These are phyloP conservation scores for Psittacula cyanocephala DNA, from an alignment of 2,113 vertebrate species.

Conservation along the genomic window DNA sequence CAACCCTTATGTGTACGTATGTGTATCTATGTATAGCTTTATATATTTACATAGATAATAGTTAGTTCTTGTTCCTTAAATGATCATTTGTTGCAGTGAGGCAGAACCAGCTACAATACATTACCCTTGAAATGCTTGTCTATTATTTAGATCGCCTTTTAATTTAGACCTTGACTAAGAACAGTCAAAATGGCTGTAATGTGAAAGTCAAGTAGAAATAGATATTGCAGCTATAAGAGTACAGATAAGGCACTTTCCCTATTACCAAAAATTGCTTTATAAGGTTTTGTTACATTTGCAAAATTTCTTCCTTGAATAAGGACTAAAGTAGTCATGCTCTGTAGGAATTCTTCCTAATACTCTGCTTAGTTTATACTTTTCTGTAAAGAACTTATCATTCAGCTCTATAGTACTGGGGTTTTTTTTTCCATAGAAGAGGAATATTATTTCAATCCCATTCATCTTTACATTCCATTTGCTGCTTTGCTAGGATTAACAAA, in stretches of 20 bases:
- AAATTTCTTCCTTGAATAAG: neutral
- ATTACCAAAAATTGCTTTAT: neutral
- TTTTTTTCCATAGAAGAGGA: neutral
- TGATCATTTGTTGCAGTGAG: neutral
- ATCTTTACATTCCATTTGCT: slow-evolving; percentile 11
- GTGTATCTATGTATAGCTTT: neutral
- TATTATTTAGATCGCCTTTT: neutral
- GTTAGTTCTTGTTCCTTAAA: neutral
- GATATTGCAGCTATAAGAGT: neutral
- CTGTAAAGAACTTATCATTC: neutral
- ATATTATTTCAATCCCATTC: neutral
- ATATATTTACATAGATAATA: neutral
- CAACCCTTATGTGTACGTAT: neutral
- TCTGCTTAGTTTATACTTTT: neutral
- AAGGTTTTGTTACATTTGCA: neutral
- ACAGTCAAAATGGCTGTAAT: neutral
- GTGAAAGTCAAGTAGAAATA: neutral
- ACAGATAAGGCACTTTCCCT: neutral
- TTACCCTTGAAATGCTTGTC: neutral
- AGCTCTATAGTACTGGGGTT: neutral
- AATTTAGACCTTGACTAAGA: neutral
- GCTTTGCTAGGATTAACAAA: slow-evolving; percentile 39
- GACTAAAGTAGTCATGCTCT: neutral
- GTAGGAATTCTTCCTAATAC: neutral
- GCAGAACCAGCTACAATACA: neutral